phyloP scores from a whole-genome alignment of 2,888 invertebrate species.

The Taphrorychus bicolor region DNA sequence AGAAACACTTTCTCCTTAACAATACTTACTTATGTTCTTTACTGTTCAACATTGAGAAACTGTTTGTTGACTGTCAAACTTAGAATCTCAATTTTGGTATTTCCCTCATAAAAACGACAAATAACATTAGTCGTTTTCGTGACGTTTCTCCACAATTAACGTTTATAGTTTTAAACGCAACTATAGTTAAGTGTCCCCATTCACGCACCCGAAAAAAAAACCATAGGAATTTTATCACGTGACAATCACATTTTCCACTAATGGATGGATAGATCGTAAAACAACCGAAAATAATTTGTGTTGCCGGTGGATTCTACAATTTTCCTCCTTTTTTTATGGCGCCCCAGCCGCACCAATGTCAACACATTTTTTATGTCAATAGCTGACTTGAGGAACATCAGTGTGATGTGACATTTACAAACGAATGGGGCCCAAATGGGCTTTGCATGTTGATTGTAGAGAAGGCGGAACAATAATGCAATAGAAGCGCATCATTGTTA shows the following conservation, averaged over 20 bases:
- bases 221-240: conserved; percentile 38
- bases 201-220: conserved; percentile 37
- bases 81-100: too few relatives aligned
- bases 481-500: not conserved
- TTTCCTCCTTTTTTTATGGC: conserved; percentile 33
- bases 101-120: not conserved
- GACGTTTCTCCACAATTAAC: conserved; percentile 23
- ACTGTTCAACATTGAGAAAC: too few relatives aligned
- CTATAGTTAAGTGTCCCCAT: conserved; percentile 26
- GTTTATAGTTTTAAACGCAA: conserved; percentile 20
- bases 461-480: conserved; percentile 16
- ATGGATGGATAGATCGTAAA: conserved; percentile 36
- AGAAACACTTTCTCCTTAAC: too few relatives aligned
- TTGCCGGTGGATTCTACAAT: conserved; percentile 30
- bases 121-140: conserved; percentile 21
- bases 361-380: conserved; percentile 39
- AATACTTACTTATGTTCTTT: too few relatives aligned
- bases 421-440: conserved; percentile 21
- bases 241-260: conserved; percentile 39
- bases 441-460: conserved; percentile 18
- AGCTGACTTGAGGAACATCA: conserved; percentile 25
- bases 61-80: too few relatives aligned
- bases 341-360: conserved; percentile 36
- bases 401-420: conserved; percentile 27
- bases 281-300: conserved; percentile 38